Conservation (phyloP, 2,113 vertebrate genomes). For the Hypanus sabinus region DNA sequence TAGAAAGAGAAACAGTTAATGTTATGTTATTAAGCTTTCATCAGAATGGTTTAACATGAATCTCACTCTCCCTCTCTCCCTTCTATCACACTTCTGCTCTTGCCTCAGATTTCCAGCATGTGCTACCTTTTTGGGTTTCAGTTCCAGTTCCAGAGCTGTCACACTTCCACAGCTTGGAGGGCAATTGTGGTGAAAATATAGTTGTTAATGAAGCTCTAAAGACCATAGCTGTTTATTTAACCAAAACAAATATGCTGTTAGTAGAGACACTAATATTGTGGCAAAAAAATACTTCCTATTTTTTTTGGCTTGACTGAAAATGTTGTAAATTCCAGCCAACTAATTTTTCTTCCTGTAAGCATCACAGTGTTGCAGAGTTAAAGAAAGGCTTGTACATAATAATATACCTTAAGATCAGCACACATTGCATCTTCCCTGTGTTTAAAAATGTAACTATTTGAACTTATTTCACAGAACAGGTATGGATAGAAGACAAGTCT, state of each 20-base stretch:
- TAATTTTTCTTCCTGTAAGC: too few species aligned
- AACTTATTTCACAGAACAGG: neutral
- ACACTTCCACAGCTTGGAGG: neutral
- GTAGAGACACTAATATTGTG: neutral
- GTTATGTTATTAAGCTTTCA: too few species aligned
- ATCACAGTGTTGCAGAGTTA: neutral
- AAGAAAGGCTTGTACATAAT: neutral
- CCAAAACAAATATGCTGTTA: neutral
- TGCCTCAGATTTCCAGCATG: too few species aligned
- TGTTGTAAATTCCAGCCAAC: too few species aligned
- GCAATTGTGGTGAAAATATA: neutral
- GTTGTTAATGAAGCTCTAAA: neutral
- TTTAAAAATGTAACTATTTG: neutral
- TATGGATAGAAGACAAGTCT: neutral
- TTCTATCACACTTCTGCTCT: too few species aligned
- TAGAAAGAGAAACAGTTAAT: too few species aligned
- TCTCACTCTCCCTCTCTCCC: too few species aligned
- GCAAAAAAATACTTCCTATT: neutral
- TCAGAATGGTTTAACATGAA: too few species aligned
- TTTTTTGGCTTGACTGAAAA: too few species aligned
- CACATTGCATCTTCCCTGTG: neutral
- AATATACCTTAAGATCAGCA: neutral
- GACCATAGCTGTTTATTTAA: neutral
- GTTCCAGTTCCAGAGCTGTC: too few species aligned
- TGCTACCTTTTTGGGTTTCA: too few species aligned